Evolutionary conservation across 2,113 vertebrate genomes (phyloP).

Genomic region (Naja naja): DNA sequence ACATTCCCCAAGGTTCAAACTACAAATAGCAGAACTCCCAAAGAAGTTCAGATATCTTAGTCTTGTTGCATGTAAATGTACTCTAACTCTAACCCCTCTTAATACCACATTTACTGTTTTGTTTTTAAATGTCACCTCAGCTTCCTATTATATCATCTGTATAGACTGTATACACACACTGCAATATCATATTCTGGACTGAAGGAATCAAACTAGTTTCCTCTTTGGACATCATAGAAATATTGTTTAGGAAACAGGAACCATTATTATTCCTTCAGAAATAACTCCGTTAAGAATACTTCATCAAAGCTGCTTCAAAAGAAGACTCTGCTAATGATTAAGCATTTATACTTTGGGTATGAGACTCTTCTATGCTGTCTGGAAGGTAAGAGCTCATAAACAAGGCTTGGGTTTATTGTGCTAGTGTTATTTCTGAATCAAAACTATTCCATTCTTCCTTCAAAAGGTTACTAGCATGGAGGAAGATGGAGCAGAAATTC

Average conservation of each 20-base stretch:
- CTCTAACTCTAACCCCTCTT: too few relatives aligned
- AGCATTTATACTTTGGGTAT: background rate
- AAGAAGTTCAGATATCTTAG: background rate
- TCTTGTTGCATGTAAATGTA: background rate
- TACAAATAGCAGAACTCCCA: background rate
- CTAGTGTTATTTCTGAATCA: background rate
- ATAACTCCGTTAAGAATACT: background rate
- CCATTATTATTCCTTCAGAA: background rate
- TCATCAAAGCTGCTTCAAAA: background rate
- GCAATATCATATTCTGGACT: background rate
- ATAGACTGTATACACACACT: too few relatives aligned
- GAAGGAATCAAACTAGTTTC: background rate
- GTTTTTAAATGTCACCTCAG: too few relatives aligned
- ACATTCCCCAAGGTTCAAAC: background rate
- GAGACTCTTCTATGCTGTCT: background rate
- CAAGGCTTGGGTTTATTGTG: background rate
- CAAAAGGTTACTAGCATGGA: background rate
- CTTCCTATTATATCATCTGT: background rate
- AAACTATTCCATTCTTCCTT: conserved; percentile 15
- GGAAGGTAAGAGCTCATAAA: background rate
- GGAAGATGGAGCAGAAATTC: conserved; percentile 1
- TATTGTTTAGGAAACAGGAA: background rate
- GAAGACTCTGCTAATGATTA: background rate
- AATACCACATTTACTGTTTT: too few relatives aligned
- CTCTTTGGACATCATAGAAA: background rate